Evolutionary conservation across 1,140 invertebrate genomes (phyloP).

Genomic region (Orius laevigatus): DNA sequence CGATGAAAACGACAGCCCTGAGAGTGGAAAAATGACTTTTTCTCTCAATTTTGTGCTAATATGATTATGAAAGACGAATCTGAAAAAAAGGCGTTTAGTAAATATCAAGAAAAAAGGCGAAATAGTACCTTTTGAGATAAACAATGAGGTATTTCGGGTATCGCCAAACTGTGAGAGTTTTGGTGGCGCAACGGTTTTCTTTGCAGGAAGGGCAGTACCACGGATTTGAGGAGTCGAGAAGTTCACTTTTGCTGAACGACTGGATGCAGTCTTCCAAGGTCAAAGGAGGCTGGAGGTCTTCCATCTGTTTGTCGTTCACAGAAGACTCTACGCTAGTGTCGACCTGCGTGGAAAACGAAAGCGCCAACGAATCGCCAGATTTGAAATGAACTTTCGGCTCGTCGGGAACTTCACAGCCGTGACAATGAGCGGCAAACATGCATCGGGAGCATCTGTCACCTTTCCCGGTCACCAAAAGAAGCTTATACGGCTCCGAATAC

Average conservation of each 20-base stretch:
- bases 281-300: slow-evolving; percentile 32
- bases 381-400: slow-evolving; percentile 34
- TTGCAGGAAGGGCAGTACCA: slow-evolving; percentile 54
- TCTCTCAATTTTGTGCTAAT: slow-evolving; percentile 51
- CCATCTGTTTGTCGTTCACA: slow-evolving; percentile 4
- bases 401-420: slow-evolving; percentile 38
- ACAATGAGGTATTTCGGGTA: slow-evolving; percentile 54
- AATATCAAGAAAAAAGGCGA: background rate
- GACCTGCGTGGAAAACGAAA: slow-evolving; percentile 29
- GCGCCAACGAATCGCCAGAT: slow-evolving; percentile 40
- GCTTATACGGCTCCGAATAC: slow-evolving; percentile 29
- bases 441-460: slow-evolving; percentile 46
- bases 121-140: slow-evolving; percentile 45
- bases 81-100: slow-evolving; percentile 24
- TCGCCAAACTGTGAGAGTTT: slow-evolving; percentile 49
- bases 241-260: slow-evolving; percentile 53
- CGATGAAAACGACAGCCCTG: slow-evolving; percentile 26
- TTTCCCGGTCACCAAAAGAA: slow-evolving; percentile 34
- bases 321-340: slow-evolving; percentile 22
- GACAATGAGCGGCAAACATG: slow-evolving; percentile 38
- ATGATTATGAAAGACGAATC: slow-evolving; percentile 53
- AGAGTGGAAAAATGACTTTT: slow-evolving; percentile 46
- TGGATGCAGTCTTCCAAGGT: slow-evolving; percentile 48
- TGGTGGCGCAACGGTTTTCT: slow-evolving; percentile 49
- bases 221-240: slow-evolving; percentile 49